Percentiles rank a stretch among this genome's conserved stretches.
Conservation (phyloP, 2,113 vertebrate species). For the Cervus canadensis region DNA sequence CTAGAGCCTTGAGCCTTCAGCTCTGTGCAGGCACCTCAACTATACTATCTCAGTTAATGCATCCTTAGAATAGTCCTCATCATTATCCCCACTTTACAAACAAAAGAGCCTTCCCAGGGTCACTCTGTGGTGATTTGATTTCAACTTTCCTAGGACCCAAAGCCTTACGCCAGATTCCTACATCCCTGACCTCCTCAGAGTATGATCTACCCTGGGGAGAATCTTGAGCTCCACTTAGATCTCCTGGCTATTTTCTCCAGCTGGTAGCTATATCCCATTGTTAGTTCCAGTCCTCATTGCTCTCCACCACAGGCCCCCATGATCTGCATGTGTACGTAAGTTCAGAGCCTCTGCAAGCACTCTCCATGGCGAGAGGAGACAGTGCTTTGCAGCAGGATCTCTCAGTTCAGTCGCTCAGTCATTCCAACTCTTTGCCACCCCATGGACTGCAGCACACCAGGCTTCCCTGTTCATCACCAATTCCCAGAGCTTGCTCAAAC, state of each 20-base stretch:
- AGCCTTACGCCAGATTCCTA: not conserved
- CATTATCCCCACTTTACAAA: not conserved
- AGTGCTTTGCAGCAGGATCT: not conserved
- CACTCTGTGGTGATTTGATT: not conserved
- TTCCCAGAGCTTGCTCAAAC: not conserved
- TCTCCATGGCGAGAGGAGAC: not conserved
- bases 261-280: rapidly evolving
- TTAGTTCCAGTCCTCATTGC: not conserved
- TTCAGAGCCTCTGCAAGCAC: not conserved
- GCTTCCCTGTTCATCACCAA: not conserved
- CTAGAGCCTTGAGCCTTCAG: rapidly evolving
- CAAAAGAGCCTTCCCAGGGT: no score
- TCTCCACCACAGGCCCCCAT: rapidly evolving
- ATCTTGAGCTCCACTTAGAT: not conserved
- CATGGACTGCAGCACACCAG: not conserved
- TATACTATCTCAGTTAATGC: not conserved
- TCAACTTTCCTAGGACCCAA: not conserved
- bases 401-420: not conserved
- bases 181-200: not conserved
- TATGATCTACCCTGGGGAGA: not conserved
- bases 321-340: rapidly evolving
- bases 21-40: not conserved
- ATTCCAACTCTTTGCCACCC: not conserved
- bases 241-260: not conserved
- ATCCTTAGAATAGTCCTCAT: not conserved